Base-by-base conservation (phyloP, 2,797 vertebrate genomes). In the Diplodus sargus region DNA sequence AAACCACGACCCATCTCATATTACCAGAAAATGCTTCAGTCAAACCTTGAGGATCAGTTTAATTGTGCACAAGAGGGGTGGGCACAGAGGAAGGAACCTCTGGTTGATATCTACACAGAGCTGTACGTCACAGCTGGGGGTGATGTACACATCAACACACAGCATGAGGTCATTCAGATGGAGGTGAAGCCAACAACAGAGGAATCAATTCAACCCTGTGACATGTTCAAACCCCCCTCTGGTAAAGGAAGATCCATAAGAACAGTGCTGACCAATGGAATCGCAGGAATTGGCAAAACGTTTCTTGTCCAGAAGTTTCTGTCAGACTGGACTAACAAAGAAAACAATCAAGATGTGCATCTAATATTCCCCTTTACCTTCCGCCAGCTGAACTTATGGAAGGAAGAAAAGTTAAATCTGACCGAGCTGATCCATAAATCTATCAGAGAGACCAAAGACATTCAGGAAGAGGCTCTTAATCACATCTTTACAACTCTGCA, bases 31-130 rank as follows among this genome's bases (percentile, higher is more conserved):
- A 61, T 51, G 56, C 78, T 84, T 52, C 82, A 84, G 1, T 74
- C 78, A 51, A 81, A 81, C 57, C 30, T 84, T 34, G 56, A 65
- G 25, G 74, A 81, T 39, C 74, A 1, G 39, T 84, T 76, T 22
- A n/a, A 73, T 58, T 76, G 73, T 48, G 42, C n/a, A 12, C 47
- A 54, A 6, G 63, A 84, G 42, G 77, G 69, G 4, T 76, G 77
- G 82, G 6, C 5, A 25, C 45, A 11, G 47, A 62, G 5, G 47
- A 73, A 12, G 57, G 28, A 52, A 13, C 52, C n/a, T 59, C 39
- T 84, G 63, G 57, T 16, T 3, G 76, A 83, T 22, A 61, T 83
- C 51, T 83, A 83, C 61, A 78, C 70, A 2, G 70, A 83, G 14
- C 66, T 83, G 28, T 57, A 70, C 49, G 2, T 83, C 22, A 63